Conservation (phyloP, 1,140 invertebrate species). For the Drosophila truncata region DNA sequence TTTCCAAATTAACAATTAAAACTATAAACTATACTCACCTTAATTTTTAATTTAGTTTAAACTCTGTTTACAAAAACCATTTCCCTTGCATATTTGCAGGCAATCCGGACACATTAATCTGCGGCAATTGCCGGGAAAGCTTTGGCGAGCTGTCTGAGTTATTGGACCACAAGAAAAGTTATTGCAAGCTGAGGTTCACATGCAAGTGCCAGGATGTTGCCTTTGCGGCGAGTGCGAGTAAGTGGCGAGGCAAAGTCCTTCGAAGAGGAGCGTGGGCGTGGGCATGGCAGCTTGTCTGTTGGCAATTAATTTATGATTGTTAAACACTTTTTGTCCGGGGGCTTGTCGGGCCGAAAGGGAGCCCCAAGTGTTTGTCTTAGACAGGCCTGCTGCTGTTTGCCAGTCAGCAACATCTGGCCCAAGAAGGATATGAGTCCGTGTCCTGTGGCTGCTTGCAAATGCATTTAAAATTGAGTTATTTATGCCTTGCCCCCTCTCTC, state of each 20-base stretch:
- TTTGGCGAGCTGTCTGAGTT: constrained; percentile 93
- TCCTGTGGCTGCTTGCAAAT: constrained; percentile 64
- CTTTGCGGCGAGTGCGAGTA: constrained; percentile 84
- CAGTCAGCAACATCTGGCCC: constrained; percentile 74
- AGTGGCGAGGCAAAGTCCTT: constrained; percentile 41
- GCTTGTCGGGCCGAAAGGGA: constrained; percentile 11
- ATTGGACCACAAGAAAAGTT: constrained; percentile 94
- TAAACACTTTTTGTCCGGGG: constrained; percentile 78
- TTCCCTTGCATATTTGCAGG: constrained; percentile 86
- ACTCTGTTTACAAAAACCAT: constrained; percentile 1
- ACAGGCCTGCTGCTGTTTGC: constrained; percentile 59
- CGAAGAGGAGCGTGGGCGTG: background rate
- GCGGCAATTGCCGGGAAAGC: constrained; percentile 94
- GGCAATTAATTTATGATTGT: constrained; percentile 85
- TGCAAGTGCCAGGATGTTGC: constrained; percentile 91
- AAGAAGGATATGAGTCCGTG: constrained; percentile 33
- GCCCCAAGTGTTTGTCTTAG: constrained; percentile 53
- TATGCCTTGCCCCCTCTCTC: constrained; percentile 49
- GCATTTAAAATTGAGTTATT: constrained; percentile 84
- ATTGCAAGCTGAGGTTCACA: constrained; percentile 93
- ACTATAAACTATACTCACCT: too few relatives aligned
- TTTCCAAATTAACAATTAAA: background rate
- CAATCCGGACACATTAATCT: constrained; percentile 95
- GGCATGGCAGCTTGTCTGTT: constrained; percentile 51
- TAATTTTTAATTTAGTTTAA: constrained; percentile 1